Evolutionary conservation across 1,140 invertebrate genomes (phyloP).

Genomic region (Aphis gossypii): DNA sequence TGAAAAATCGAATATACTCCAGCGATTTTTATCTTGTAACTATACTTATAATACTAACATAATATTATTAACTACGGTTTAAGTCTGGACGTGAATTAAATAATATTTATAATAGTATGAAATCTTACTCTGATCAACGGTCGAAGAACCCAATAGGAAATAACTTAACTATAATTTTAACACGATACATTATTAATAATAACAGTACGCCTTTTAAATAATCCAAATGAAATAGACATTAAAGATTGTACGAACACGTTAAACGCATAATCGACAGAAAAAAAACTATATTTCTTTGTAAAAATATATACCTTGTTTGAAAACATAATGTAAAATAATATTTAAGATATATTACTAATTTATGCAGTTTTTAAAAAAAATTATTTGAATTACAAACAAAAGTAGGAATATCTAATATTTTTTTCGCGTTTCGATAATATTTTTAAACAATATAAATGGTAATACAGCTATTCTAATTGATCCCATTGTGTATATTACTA

Average conservation of each 20-base stretch:
- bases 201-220: not conserved
- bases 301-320: not conserved
- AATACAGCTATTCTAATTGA: not conserved
- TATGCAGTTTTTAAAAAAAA: not conserved
- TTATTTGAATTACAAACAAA: not conserved
- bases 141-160: not conserved
- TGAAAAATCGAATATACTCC: not conserved
- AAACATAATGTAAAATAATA: not conserved
- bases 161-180: not conserved
- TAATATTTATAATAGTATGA: not conserved
- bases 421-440: not conserved
- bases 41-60: not conserved
- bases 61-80: too few relatives aligned
- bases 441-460: not conserved
- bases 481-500: not conserved
- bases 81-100: too few relatives aligned
- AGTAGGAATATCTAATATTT: not conserved
- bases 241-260: not conserved
- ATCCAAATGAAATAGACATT: not conserved
- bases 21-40: not conserved
- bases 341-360: not conserved
- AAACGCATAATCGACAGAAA: not conserved
- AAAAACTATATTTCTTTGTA: not conserved
- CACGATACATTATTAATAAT: not conserved
- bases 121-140: not conserved